Conservation (phyloP, 1,140 invertebrate species). For the Trichomalopsis sarcophagae region DNA sequence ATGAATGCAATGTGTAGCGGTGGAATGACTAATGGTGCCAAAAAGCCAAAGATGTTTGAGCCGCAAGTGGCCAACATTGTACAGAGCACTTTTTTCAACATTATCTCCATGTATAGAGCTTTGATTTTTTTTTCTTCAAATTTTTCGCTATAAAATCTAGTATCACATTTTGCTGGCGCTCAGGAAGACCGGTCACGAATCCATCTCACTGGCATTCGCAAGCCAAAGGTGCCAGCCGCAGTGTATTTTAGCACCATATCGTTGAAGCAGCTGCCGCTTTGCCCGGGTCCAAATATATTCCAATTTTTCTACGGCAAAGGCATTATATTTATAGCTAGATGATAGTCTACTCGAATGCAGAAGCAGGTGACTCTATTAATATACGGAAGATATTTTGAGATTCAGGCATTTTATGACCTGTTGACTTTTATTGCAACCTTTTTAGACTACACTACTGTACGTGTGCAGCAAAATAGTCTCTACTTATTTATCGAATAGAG, state of each 20-base stretch:
- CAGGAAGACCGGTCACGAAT: constrained; percentile 10
- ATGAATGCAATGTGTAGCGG: constrained; percentile 80
- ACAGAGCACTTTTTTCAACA: constrained; percentile 64
- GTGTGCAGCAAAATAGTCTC: not conserved
- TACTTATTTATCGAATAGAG: no score
- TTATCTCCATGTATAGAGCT: constrained; percentile 39
- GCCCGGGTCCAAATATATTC: constrained; percentile 42
- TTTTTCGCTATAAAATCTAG: constrained; percentile 6
- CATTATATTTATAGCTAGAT: constrained; percentile 51
- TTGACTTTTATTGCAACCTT: not conserved
- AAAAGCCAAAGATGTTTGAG: constrained; percentile 67
- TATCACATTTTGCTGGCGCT: constrained; percentile 34
- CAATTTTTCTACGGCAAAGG: constrained; percentile 44
- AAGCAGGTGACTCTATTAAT: constrained; percentile 45
- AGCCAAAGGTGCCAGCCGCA: constrained; percentile 5
- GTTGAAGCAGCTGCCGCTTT: constrained; percentile 22
- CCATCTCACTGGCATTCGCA: not conserved
- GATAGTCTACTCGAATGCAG: constrained; percentile 32
- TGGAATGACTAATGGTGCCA: constrained; percentile 76
- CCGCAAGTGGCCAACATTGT: constrained; percentile 65
- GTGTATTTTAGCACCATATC: constrained; percentile 47
- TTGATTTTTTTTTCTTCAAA: constrained; percentile 1
- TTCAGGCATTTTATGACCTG: constrained; percentile 19
- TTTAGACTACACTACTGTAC: not conserved
- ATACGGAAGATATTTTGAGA: constrained; percentile 45